These are phyloP conservation scores for Ectemnius lituratus DNA, from an alignment of 2,888 invertebrate genomes.

Conservation along the genomic window DNA sequence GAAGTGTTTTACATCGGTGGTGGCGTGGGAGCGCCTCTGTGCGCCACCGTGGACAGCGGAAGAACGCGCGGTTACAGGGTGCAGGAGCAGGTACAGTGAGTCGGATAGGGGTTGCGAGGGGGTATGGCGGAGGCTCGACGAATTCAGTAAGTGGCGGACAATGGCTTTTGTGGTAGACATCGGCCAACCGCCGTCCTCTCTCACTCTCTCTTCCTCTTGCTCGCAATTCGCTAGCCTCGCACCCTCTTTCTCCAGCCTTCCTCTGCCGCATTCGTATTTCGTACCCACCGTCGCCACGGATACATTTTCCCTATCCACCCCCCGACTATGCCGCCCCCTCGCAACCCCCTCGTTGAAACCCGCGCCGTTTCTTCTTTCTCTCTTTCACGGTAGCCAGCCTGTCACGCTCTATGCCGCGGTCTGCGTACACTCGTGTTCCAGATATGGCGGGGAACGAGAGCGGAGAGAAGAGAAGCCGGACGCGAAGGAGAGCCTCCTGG, in stretches of 20 bases:
- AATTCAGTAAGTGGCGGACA: constrained; percentile 76
- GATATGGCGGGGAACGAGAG: too few species aligned
- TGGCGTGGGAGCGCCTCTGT: constrained; percentile 52
- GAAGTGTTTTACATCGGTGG: constrained; percentile 74
- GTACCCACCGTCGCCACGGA: constrained; percentile 40
- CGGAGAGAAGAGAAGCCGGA: constrained; percentile 25
- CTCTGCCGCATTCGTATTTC: constrained; percentile 52
- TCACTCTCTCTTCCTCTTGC: constrained; percentile 47
- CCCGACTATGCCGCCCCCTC: background rate
- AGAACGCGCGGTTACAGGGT: background rate
- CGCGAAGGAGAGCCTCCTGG: constrained; percentile 26
- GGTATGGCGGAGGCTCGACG: constrained; percentile 63
- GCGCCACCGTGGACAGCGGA: constrained; percentile 35
- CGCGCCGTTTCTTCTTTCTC: constrained; percentile 28
- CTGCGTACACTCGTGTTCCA: too few species aligned
- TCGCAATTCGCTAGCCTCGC: constrained; percentile 30
- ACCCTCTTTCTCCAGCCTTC: constrained; percentile 26
- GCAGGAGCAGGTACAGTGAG: constrained; percentile 8
- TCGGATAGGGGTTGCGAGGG: constrained; percentile 41
- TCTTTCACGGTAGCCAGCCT: constrained; percentile 17
- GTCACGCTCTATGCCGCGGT: too few species aligned
- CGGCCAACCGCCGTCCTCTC: constrained; percentile 63
- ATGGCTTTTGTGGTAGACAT: constrained; percentile 71
- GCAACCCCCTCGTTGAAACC: background rate
- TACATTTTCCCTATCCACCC: constrained; percentile 44